Base-by-base conservation (phyloP, 2,797 vertebrate species). In the Silurus lanzhouensis region DNA sequence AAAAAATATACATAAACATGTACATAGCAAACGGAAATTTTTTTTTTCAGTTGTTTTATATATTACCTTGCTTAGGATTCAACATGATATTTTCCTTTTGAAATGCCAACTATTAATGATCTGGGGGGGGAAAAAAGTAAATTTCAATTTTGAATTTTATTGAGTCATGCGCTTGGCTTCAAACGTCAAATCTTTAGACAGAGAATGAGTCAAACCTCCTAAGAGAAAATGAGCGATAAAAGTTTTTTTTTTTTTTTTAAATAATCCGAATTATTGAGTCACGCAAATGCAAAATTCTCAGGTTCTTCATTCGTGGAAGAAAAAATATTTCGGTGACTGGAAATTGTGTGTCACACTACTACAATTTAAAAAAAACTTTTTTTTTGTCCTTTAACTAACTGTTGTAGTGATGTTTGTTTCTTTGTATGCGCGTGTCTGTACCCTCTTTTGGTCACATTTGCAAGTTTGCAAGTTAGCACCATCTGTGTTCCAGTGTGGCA, bases 401-500 rank as follows among this genome's bases (percentile, higher is more conserved):
- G 19, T 61, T 83, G 2, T 27, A 72, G 55, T 46, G 14, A 19
- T 44, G 55, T 55, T 64, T 25, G 68, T 64, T 5, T 61, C 17
- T 17, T 61, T 20, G 44, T 15, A 8, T 38, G 75, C 75, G 80
- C 22, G 13, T 44, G 48, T 66, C 81, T 22, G 27, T 61, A 48
- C 74, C 25, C 67, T 83, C 75, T 25, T 27, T 52, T 71, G 68
- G 67, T 80, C 60, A 17, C 25, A 75, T 84, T 84, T 68, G 82
- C 83, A 63, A 79, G 68, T 58, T 74, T 68, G 82, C 83, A 63
- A 79, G 68, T 58, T 74, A 31, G 68, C 38, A 48, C 86, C 82
- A 87, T 87, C 86, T 38, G 31, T 84, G 86, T 81, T 84, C 70
- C 82, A 75, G 82, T 44, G 12, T 76, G 61, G 19, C 52, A n/a